Conservation (phyloP, 2,797 vertebrate genomes). For the Danio choprae region DNA sequence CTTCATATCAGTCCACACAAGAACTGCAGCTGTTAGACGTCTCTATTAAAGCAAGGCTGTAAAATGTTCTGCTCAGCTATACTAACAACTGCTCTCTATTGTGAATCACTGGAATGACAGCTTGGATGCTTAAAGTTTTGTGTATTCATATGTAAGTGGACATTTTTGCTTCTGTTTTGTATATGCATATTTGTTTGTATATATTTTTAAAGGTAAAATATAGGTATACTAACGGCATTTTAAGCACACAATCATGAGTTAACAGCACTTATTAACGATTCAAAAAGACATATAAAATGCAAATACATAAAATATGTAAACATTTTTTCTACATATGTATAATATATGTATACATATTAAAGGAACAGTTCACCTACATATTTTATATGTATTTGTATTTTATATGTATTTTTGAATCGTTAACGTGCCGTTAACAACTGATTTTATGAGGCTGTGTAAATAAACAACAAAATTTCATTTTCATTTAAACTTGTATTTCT, state of each 20-base stretch:
- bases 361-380: too few relatives aligned
- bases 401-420: too few relatives aligned
- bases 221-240: neutral
- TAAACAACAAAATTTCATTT: too few relatives aligned
- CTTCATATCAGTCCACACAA: conserved; percentile 11
- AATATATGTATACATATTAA: too few relatives aligned
- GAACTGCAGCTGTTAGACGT: conserved; percentile 17
- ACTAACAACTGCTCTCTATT: conserved; percentile 9
- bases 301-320: neutral
- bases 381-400: neutral
- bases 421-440: too few relatives aligned
- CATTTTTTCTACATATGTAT: neutral
- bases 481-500: too few relatives aligned
- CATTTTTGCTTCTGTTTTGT: neutral
- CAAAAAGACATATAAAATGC: too few relatives aligned
- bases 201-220: neutral
- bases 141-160: neutral
- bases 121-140: neutral
- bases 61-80: conserved; percentile 24
- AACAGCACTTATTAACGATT: too few relatives aligned
- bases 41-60: conserved; percentile 5
- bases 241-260: too few relatives aligned
- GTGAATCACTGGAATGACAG: conserved; percentile 10
- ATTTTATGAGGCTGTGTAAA: too few relatives aligned
- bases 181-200: neutral